A percentile compares a stretch with the other conserved stretches of the same genome.
Conservation (phyloP, 2,797 vertebrate genomes). For the Amblyopsis hoosieri region DNA sequence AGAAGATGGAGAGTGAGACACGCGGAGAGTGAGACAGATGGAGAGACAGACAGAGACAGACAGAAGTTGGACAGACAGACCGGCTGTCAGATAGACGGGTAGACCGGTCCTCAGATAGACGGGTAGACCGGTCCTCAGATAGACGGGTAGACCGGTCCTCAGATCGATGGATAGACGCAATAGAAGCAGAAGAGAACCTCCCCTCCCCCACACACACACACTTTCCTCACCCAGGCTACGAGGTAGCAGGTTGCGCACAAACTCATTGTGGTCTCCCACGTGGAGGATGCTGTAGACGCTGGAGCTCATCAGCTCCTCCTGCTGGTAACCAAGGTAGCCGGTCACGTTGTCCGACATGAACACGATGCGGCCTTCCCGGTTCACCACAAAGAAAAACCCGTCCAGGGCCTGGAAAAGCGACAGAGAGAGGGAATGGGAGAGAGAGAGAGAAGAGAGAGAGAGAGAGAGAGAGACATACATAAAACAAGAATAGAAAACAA, state of each 20-base stretch:
- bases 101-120: no score
- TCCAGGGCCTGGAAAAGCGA: constrained; percentile 83
- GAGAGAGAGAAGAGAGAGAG: not conserved
- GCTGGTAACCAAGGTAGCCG: constrained; percentile 90
- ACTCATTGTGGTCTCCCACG: constrained; percentile 93
- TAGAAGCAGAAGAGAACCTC: no score
- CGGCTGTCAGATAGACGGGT: no score
- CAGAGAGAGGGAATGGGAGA: not conserved
- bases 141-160: no score
- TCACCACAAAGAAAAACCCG: constrained; percentile 96
- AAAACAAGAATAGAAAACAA: no score
- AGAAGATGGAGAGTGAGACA: no score
- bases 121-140: no score
- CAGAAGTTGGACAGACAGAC: no score
- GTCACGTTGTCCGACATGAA: constrained; percentile 95
- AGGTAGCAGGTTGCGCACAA: constrained; percentile 93
- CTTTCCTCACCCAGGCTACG: constrained; percentile 88
- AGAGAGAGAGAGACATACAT: no score
- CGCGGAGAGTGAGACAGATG: no score
- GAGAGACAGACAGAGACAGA: no score
- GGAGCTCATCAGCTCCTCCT: constrained; percentile 94
- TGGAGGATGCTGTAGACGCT: constrained; percentile 97
- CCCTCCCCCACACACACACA: not conserved
- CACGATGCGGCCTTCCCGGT: constrained; percentile 92
- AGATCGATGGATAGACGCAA: no score